These are phyloP conservation scores for Peromyscus attwateri DNA, from an alignment of 2,797 vertebrate species.

Conservation along the genomic window DNA sequence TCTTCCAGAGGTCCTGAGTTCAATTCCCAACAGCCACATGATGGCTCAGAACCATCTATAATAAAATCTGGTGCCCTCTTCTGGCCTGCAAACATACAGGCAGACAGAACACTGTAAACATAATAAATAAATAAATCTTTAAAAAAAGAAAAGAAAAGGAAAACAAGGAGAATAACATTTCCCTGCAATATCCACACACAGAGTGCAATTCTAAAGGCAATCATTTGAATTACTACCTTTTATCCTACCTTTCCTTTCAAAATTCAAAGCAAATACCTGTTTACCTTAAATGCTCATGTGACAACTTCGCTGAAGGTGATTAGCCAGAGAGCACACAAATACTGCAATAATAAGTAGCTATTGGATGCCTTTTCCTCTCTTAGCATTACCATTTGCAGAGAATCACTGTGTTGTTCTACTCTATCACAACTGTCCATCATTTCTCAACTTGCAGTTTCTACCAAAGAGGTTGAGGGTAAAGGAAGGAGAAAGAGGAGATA, in stretches of 20 bases:
- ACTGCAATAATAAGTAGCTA: not conserved
- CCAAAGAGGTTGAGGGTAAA: not conserved
- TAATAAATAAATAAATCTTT: not conserved
- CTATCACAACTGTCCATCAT: not conserved
- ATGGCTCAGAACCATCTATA: not conserved
- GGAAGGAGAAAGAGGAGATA: not conserved
- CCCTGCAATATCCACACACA: not conserved
- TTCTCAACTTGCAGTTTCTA: conserved; percentile 59
- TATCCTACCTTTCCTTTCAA: not conserved
- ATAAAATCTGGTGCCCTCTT: not conserved
- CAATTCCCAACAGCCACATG: not conserved
- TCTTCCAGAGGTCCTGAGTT: not conserved
- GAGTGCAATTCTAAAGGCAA: not conserved
- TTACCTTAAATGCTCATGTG: conserved; percentile 24
- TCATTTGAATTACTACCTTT: conserved; percentile 38
- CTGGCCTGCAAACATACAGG: not conserved
- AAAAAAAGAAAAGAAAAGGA: not conserved
- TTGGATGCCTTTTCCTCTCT: conserved; percentile 21
- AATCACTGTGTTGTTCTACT: not conserved
- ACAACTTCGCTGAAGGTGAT: not conserved
- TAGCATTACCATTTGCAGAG: not conserved
- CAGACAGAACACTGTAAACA: not conserved
- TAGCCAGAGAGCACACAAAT: conserved; percentile 49
- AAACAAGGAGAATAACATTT: not conserved
- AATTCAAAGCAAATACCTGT: conserved; percentile 44